Conservation (phyloP, 1,140 invertebrate genomes). For the Riptortus pedestris region DNA sequence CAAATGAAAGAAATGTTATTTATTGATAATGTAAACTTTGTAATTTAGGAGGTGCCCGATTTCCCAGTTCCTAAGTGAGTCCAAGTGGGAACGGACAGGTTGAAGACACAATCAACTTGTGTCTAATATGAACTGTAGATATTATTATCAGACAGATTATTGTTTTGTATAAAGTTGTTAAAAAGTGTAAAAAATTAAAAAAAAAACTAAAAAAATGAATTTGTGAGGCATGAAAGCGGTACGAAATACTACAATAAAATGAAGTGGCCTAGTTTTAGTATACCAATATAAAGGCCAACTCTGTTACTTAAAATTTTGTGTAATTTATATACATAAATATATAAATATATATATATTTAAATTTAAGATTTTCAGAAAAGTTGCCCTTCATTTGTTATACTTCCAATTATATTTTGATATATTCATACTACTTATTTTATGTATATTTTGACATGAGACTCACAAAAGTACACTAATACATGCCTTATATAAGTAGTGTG, state of each 20-base stretch:
- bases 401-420: constrained; percentile 19
- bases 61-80: constrained; percentile 19
- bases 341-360: background rate
- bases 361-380: constrained; percentile 6
- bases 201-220: constrained; percentile 11
- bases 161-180: constrained; percentile 21
- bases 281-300: constrained; percentile 17
- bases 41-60: constrained; percentile 12
- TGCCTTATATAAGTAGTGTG: constrained; percentile 14
- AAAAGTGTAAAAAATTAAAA: constrained; percentile 12
- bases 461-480: constrained; percentile 9
- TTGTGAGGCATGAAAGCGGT: constrained; percentile 1
- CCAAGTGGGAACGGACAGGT: constrained; percentile 13
- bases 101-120: background rate
- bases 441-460: constrained; percentile 5
- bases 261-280: constrained; percentile 15
- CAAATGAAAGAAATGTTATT: constrained; percentile 18
- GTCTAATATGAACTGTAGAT: constrained; percentile 18
- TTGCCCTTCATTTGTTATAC: constrained; percentile 16
- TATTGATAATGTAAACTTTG: constrained; percentile 13
- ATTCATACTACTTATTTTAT: constrained; percentile 16
- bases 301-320: constrained; percentile 9
- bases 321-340: constrained; percentile 5
- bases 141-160: constrained; percentile 18
- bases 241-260: constrained; percentile 5